Evolutionary conservation across 2,888 invertebrate genomes (phyloP).

Genomic region (Chesias legatella): DNA sequence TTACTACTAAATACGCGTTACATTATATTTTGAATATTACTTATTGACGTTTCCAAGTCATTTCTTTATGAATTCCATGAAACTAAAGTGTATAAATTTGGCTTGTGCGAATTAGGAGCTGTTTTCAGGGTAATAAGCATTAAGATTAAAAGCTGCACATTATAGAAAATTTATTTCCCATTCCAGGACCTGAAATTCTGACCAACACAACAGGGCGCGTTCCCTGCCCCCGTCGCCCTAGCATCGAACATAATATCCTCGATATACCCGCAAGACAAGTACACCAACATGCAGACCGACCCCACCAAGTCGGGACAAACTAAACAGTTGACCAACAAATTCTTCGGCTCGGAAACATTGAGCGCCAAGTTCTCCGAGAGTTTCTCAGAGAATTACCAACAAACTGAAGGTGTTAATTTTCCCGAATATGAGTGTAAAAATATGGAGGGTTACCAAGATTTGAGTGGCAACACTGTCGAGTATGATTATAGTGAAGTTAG

Average conservation of each 20-base stretch:
- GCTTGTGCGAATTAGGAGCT: too few relatives aligned
- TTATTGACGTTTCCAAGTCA: too few relatives aligned
- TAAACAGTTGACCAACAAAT: slow-evolving; percentile 44
- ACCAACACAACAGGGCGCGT: slow-evolving; percentile 71
- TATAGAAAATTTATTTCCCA: neutral
- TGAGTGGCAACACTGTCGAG: slow-evolving; percentile 57
- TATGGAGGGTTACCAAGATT: slow-evolving; percentile 63
- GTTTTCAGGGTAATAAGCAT: too few relatives aligned
- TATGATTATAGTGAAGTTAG: slow-evolving; percentile 44
- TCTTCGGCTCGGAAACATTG: slow-evolving; percentile 65
- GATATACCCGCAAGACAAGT: slow-evolving; percentile 64
- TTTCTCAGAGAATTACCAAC: slow-evolving; percentile 64
- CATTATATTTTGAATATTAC: too few relatives aligned
- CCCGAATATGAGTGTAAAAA: slow-evolving; percentile 55
- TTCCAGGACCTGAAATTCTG: slow-evolving; percentile 82
- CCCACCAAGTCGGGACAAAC: slow-evolving; percentile 3
- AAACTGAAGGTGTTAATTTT: slow-evolving; percentile 59
- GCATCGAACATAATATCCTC: slow-evolving; percentile 68
- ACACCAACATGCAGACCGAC: slow-evolving; percentile 60
- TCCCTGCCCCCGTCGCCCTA: slow-evolving; percentile 61
- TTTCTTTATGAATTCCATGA: too few relatives aligned
- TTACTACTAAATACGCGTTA: too few relatives aligned
- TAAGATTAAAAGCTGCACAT: too few relatives aligned
- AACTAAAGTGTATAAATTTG: too few relatives aligned
- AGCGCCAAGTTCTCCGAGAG: slow-evolving; percentile 61